Evolutionary conservation across 2,888 invertebrate genomes (phyloP).

Genomic region (Fragum fragum): DNA sequence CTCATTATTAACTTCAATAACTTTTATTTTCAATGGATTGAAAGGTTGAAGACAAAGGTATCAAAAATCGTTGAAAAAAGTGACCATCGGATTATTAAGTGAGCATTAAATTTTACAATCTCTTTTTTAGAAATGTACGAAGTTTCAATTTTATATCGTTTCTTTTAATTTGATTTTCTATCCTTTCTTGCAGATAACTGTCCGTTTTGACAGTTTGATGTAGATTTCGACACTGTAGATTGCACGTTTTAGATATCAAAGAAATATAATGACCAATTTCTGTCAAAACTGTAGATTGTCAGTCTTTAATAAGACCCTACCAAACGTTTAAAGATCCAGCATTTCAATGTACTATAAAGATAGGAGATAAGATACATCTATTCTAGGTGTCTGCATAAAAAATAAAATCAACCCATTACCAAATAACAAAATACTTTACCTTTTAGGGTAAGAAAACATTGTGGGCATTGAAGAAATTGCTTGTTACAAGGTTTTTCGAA

Average conservation of each 20-base stretch:
- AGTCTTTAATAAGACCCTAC: constrained; percentile 24
- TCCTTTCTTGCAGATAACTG: constrained; percentile 20
- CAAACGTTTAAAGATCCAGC: constrained; percentile 1
- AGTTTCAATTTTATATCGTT: constrained; percentile 27
- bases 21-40: not conserved
- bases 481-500: too few species aligned
- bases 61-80: not conserved
- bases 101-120: constrained; percentile 13
- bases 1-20: too few species aligned
- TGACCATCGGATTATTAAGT: constrained; percentile 6
- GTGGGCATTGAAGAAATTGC: too few species aligned
- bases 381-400: not conserved
- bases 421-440: too few species aligned
- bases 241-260: constrained; percentile 30
- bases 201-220: constrained; percentile 26
- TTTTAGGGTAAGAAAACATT: too few species aligned
- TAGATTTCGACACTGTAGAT: constrained; percentile 15
- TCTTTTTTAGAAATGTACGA: constrained; percentile 13
- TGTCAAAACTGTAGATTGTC: not conserved
- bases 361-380: not conserved
- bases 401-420: too few species aligned
- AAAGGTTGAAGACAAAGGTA: not conserved
- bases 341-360: not conserved
- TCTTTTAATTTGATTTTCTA: constrained; percentile 26
- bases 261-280: not conserved